These are phyloP conservation scores for Colletes gigas DNA, from an alignment of 1,140 invertebrate genomes.

Conservation along the genomic window DNA sequence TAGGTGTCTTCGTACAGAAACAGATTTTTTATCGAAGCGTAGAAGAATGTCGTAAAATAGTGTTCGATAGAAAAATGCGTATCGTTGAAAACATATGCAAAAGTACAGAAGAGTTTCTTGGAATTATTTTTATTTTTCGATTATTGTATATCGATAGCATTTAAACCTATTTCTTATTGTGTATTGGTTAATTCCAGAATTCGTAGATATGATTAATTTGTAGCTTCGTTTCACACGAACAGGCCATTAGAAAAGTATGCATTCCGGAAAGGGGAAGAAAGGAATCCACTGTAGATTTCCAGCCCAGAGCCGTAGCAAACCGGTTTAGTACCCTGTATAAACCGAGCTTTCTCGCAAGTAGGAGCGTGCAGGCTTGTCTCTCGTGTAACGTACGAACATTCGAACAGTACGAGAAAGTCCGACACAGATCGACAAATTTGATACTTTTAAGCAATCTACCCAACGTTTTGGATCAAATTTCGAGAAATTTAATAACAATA, in stretches of 20 bases:
- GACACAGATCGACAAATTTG: no score
- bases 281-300: constrained; percentile 39
- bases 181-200: not conserved
- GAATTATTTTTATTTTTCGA: not conserved
- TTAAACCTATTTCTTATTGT: not conserved
- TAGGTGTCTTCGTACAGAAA: not conserved
- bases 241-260: constrained; percentile 20
- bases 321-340: constrained; percentile 15
- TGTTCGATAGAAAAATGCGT: not conserved
- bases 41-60: not conserved
- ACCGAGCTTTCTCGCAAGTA: not conserved
- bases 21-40: not conserved
- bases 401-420: no score
- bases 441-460: no score
- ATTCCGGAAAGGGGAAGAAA: constrained; percentile 57
- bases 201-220: not conserved
- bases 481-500: no score
- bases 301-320: constrained; percentile 15
- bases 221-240: not conserved
- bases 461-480: no score
- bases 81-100: not conserved
- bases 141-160: not conserved
- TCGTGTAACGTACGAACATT: no score
- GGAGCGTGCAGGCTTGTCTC: no score
- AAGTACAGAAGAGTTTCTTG: not conserved